Conservation (phyloP, 2,797 vertebrate species). For the Gymnoscopelus microlampas region DNA sequence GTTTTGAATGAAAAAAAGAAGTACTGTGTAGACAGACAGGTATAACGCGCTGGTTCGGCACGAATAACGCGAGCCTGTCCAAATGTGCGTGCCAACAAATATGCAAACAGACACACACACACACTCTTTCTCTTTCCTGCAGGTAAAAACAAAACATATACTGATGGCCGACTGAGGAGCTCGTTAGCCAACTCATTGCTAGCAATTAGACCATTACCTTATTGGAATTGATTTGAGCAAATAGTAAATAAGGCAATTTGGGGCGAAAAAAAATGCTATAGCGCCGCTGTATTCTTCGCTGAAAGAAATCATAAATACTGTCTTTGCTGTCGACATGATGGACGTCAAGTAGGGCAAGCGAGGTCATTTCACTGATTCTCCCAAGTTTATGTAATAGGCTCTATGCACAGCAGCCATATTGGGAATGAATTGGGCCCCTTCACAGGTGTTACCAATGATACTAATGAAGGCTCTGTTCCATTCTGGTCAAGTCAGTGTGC, state of each 20-base stretch:
- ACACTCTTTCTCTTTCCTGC: neutral
- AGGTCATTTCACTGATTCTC: constrained; percentile 64
- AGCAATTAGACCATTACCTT: constrained; percentile 46
- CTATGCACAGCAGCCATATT: no score
- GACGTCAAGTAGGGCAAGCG: constrained; percentile 49
- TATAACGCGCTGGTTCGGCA: no score
- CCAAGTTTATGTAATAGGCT: constrained; percentile 54
- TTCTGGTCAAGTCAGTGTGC: no score
- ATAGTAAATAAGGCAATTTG: constrained; percentile 24
- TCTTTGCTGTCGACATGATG: constrained; percentile 53
- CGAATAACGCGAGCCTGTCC: neutral
- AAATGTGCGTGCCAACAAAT: neutral
- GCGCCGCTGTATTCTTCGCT: constrained; percentile 30
- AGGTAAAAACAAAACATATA: constrained; percentile 41
- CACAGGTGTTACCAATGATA: no score
- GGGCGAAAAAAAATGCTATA: constrained; percentile 36
- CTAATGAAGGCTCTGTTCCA: no score
- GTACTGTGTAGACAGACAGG: neutral
- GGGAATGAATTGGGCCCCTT: no score
- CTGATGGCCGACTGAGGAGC: constrained; percentile 28
- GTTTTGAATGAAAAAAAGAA: no score
- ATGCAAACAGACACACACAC: neutral
- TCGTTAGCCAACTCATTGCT: constrained; percentile 40
- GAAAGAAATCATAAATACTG: constrained; percentile 55
- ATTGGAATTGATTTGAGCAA: constrained; percentile 55